phyloP scores from a whole-genome alignment of 2,888 invertebrate genomes.

The Marronus borbonicus region DNA sequence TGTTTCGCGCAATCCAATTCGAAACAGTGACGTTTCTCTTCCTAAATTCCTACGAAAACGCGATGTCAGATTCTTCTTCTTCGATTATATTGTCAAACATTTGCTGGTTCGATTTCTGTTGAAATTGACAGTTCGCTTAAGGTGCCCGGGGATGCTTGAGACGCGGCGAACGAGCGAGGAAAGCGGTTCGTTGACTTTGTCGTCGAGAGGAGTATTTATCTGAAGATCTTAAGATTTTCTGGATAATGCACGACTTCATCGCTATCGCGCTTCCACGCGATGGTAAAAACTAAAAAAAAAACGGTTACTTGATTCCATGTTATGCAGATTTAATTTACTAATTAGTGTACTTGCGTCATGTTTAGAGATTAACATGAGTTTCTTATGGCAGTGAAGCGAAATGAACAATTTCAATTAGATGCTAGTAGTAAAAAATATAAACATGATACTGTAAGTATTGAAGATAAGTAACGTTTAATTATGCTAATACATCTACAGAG shows the following conservation, averaged over 20 bases:
- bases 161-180: slow-evolving; percentile 6
- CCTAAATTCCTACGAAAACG: slow-evolving; percentile 28
- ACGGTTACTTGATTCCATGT: neutral
- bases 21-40: slow-evolving; percentile 26
- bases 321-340: neutral
- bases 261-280: neutral
- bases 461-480: too few relatives aligned
- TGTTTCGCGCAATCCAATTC: slow-evolving; percentile 31
- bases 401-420: too few relatives aligned
- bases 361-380: too few relatives aligned
- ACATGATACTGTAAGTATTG: too few relatives aligned
- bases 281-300: neutral
- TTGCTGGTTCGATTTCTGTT: slow-evolving; percentile 36
- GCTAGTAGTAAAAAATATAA: too few relatives aligned
- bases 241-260: slow-evolving; percentile 2
- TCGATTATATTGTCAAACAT: slow-evolving; percentile 41
- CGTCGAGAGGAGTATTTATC: neutral
- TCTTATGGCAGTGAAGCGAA: too few relatives aligned
- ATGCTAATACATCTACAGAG: too few relatives aligned
- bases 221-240: slow-evolving; percentile 13
- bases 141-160: slow-evolving; percentile 1
- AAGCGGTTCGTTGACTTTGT: slow-evolving; percentile 13
- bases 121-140: slow-evolving; percentile 35
- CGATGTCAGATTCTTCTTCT: slow-evolving; percentile 11
- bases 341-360: neutral